Evolutionary conservation across 2,113 vertebrate genomes (phyloP).

Genomic region (Chionodraco myersi): DNA sequence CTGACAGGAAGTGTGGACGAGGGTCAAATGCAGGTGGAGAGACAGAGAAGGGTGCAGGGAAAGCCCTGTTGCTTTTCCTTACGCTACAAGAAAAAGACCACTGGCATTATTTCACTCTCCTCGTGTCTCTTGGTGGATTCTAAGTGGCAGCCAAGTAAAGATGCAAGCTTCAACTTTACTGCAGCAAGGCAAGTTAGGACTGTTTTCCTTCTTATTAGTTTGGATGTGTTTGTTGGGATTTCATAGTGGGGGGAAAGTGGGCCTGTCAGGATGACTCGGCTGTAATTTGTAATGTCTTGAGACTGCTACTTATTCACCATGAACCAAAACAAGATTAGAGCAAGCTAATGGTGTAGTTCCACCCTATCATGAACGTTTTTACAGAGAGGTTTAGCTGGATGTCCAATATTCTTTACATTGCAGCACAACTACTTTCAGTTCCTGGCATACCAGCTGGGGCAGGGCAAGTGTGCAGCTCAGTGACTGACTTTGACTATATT

Average conservation of each 20-base stretch:
- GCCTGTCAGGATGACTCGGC: conserved; percentile 42
- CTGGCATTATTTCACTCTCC: not conserved
- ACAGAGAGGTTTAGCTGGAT: conserved; percentile 3
- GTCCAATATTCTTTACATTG: not conserved
- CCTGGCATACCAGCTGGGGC: conserved; percentile 4
- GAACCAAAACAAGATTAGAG: not conserved
- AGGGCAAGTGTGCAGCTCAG: not conserved
- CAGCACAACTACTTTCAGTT: conserved; percentile 23
- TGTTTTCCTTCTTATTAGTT: conserved; percentile 4
- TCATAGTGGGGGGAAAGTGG: not conserved
- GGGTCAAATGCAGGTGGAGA: not conserved
- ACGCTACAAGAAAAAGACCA: not conserved
- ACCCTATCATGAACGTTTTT: not conserved
- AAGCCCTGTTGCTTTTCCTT: not conserved
- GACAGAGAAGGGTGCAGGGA: conserved; percentile 3
- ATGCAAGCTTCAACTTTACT: conserved; percentile 24
- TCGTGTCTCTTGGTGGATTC: conserved; percentile 25
- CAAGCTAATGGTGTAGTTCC: not conserved
- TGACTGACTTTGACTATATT: not conserved
- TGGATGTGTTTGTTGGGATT: not conserved
- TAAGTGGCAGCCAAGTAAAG: conserved; percentile 23
- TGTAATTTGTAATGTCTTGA: conserved; percentile 12
- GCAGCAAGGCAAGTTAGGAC: conserved; percentile 53
- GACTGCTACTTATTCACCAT: not conserved
- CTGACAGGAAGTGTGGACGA: not conserved